Base-by-base conservation (phyloP, 2,888 invertebrate species). In the Eledona agricola region DNA sequence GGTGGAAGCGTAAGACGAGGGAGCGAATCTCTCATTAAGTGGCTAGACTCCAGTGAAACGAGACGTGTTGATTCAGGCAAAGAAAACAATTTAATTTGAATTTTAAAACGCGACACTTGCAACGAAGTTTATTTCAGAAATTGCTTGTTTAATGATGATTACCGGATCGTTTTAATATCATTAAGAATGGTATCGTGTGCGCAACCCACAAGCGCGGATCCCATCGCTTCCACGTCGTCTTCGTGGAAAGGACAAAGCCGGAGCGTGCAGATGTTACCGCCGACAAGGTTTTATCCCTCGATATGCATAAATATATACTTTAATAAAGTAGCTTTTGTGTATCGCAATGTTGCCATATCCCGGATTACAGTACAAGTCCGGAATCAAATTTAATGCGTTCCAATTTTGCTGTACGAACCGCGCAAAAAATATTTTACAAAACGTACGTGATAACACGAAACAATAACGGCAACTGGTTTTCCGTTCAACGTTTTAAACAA, bases 31-130 rank as follows among this genome's bases (percentile, higher is more conserved):
- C 55, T 58, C 53, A 43, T 47, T 53, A 32, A 32, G 37, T 50
- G 31, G 50, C 38, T 25, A 13, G 38, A 40, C 49, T 38, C 23
- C 20, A 49, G 38, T 38, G 37, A 47, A 47, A 49, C 38, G 38
- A 50, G 55, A 58, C 58, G 55, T 58, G 58, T 58, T 58, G 58
- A 58, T 55, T 52, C 55, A 52, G 50, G 55, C 50, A 47, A 58
- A 49, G 42, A 40, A 45, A 55, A 55, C 51, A 55, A 58, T 55
- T 55, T 58, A 55, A 58, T 55, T 58, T 58, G 42, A 58, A 58
- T 58, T 58, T 57, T 55, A 58, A 58, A 55, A 51, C 45, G 38
- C 46, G 55, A 49, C 58, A 51, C 51, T 52, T 38, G 32, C 32
- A 42, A 42, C 19, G 12, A 20, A 34, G 9, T 42, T 42, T 17